Evolutionary conservation across 1,140 invertebrate genomes (phyloP), one percentile per base, ranked within the genome.

Genomic region (Ceratosolen solmsi): DNA sequence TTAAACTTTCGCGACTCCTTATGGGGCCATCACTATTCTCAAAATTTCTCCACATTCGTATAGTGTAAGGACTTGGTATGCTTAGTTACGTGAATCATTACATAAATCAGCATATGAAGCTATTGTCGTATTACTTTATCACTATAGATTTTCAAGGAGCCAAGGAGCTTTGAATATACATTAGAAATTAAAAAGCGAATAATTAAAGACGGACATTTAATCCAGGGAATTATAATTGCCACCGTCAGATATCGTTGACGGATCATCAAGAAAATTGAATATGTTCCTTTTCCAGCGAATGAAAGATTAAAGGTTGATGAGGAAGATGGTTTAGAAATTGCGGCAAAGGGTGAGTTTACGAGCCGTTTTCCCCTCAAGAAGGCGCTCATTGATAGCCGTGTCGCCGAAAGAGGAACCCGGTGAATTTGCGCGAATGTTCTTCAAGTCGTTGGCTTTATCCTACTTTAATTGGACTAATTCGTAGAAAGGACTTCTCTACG

Each of bases 231-330:
- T 2, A 36, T 30, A 41, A 68, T 81, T 70, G 4, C 58, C 30
- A 46, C 75, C 51, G 70, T 77, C 49, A 3, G 54, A 38, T 54
- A 49, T 27, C 30, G 36, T 51, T 46, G 63, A 41, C 33, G 46
- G 74, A 82, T 76, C 74, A 54, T 30, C 63, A 36, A 22, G 68
- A 63, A 54, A 77, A 82, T 78, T 73, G 75, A 79, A 79, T 82
- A 74, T 73, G 75, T 65, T 63, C 54, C 33, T 63, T 22, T 49
- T 13, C 51, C n/a, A 7, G 30, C n/a, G 76, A 83, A 79, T 63
- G 70, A 74, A 79, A 77, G 76, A 83, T 79, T 77, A 79, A 83
- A 70, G 82, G 58, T 74, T 68, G 71, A 83, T 68, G 82, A 83
- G 71, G 58, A 41, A 60, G 54, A 82, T 41, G 65, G 80, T 46